Percentiles rank a stretch among this genome's conserved stretches.
These are phyloP conservation scores for Melanerpes aurifrons DNA, from an alignment of 2,113 vertebrate genomes.

Conservation along the genomic window DNA sequence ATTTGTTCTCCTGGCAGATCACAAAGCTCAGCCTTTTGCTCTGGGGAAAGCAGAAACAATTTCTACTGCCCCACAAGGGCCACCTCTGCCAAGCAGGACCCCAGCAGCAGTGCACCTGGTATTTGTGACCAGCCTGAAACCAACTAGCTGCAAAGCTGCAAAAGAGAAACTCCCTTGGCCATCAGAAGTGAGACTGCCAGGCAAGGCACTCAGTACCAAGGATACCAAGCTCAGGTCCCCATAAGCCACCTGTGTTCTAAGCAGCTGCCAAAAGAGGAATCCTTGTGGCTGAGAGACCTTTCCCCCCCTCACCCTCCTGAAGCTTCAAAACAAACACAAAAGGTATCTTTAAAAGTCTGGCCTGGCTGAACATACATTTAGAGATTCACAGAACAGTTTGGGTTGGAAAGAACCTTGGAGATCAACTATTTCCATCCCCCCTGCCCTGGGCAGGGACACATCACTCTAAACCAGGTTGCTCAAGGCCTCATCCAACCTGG, in stretches of 20 bases:
- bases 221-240: neutral
- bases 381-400: no score
- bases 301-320: neutral
- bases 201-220: neutral
- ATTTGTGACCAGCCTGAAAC: neutral
- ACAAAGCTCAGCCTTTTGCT: neutral
- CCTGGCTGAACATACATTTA: neutral
- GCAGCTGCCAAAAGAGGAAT: neutral
- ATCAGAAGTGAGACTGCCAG: neutral
- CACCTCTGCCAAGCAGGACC: neutral
- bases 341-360: neutral
- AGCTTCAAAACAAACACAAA: neutral
- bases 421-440: no score
- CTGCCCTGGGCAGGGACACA: no score
- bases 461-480: no score
- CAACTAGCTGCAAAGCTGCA: neutral
- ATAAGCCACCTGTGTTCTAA: neutral
- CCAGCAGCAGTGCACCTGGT: neutral
- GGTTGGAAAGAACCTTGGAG: no score
- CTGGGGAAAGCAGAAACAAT: neutral
- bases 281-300: neutral
- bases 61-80: neutral
- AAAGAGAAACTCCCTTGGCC: neutral
- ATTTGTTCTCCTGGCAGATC: neutral
- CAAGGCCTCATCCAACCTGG: no score